Evolutionary conservation across 2,888 invertebrate genomes (phyloP).

Genomic region (Morinoia aosen): DNA sequence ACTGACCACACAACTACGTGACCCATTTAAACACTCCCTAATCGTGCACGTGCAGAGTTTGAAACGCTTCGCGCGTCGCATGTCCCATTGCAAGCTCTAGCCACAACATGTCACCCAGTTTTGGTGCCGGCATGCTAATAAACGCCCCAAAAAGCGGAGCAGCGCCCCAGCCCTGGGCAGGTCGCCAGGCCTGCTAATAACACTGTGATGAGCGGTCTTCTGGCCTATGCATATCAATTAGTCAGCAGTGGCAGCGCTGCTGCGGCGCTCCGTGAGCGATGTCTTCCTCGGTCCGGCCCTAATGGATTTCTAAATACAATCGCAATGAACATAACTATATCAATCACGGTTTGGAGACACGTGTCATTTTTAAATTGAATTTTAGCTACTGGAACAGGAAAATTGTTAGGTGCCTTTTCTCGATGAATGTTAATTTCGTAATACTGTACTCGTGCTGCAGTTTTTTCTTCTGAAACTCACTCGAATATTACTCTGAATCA

Average conservation of each 20-base stretch:
- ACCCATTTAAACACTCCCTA: neutral
- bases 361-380: neutral
- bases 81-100: neutral
- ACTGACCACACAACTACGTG: neutral
- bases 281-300: neutral
- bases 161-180: neutral
- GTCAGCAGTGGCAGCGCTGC: neutral
- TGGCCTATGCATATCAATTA: slow-evolving; percentile 47
- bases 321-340: neutral
- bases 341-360: neutral
- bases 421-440: neutral
- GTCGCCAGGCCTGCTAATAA: slow-evolving; percentile 11
- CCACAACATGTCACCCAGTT: neutral
- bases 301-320: slow-evolving; percentile 1
- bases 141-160: neutral
- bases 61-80: neutral
- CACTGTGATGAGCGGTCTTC: neutral
- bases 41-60: neutral
- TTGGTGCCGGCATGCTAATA: neutral
- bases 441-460: neutral
- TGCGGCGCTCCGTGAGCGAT: neutral
- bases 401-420: neutral
- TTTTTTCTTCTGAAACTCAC: neutral
- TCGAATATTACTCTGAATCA: no score
- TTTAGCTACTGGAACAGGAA: neutral